A percentile compares a stretch with the other conserved stretches of the same genome.
phyloP scores from a whole-genome alignment of 2,113 vertebrate species.

The Eudorcas thomsonii region DNA sequence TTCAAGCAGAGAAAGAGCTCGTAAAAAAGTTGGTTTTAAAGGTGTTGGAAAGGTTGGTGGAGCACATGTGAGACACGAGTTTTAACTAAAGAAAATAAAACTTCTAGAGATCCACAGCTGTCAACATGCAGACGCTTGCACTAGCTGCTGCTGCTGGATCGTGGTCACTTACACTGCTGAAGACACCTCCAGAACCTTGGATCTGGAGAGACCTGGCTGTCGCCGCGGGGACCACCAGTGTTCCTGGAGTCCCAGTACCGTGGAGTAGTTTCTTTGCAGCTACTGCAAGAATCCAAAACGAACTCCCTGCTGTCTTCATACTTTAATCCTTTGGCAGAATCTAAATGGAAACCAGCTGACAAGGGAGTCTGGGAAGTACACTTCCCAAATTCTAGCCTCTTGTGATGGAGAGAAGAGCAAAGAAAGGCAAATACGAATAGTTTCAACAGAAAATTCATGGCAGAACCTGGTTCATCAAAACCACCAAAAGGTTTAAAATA shows the following conservation, averaged over 20 bases:
- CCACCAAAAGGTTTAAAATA: not conserved
- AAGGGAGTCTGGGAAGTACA: not conserved
- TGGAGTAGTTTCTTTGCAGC: not conserved
- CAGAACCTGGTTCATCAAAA: not conserved
- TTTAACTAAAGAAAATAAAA: not conserved
- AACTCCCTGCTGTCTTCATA: not conserved
- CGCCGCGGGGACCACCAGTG: no score
- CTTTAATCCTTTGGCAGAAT: not conserved
- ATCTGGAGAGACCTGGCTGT: not conserved
- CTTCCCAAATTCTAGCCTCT: not conserved
- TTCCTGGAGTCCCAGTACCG: no score
- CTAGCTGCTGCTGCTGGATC: not conserved
- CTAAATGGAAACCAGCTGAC: not conserved
- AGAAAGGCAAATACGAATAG: not conserved
- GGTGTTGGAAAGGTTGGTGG: not conserved
- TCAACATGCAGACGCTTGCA: not conserved
- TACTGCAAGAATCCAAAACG: not conserved
- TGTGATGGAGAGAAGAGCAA: not conserved
- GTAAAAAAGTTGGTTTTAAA: not conserved
- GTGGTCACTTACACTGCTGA: not conserved
- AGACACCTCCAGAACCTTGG: fast-evolving
- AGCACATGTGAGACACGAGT: not conserved
- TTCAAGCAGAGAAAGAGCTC: not conserved
- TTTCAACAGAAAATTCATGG: not conserved
- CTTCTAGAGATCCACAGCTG: not conserved